Percentiles rank a stretch among this genome's conserved stretches.
These are phyloP conservation scores for Glaucopsyche alexis DNA, from an alignment of 2,888 invertebrate genomes.

Conservation along the genomic window DNA sequence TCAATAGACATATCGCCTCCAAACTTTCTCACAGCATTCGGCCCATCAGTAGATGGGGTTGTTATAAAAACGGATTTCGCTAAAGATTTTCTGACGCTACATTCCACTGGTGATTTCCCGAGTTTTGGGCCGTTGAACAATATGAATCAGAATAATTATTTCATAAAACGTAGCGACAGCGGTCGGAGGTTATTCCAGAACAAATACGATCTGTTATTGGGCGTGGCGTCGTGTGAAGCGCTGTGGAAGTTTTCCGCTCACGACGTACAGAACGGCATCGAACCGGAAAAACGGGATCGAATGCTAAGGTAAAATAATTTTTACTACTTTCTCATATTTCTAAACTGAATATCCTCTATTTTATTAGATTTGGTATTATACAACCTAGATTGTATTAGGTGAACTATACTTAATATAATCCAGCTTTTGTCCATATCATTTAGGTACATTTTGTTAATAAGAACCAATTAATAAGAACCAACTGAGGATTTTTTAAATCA, in stretches of 20 bases:
- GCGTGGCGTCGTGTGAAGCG: slow-evolving; percentile 95
- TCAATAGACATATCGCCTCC: slow-evolving; percentile 88
- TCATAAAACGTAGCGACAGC: slow-evolving; percentile 82
- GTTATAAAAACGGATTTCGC: slow-evolving; percentile 94
- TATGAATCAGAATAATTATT: slow-evolving; percentile 78
- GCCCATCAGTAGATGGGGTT: slow-evolving; percentile 96
- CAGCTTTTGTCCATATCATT: too few relatives aligned
- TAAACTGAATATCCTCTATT: neutral
- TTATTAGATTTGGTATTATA: neutral
- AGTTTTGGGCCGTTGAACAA: slow-evolving; percentile 80
- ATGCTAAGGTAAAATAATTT: slow-evolving; percentile 79
- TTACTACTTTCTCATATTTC: neutral
- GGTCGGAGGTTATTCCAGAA: slow-evolving; percentile 80
- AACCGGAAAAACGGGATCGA: slow-evolving; percentile 91
- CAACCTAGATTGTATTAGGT: too few relatives aligned
- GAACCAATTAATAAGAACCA: too few relatives aligned
- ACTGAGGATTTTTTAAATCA: too few relatives aligned
- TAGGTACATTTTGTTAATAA: too few relatives aligned
- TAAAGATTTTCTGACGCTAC: slow-evolving; percentile 87
- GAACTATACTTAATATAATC: too few relatives aligned
- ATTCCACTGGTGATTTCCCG: slow-evolving; percentile 83
- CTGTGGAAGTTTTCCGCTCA: slow-evolving; percentile 93
- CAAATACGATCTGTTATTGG: slow-evolving; percentile 92
- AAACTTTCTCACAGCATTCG: slow-evolving; percentile 92
- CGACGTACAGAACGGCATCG: slow-evolving; percentile 91